phyloP scores from a whole-genome alignment of 2,113 vertebrate species.

The Aspiorhynchus laticeps region DNA sequence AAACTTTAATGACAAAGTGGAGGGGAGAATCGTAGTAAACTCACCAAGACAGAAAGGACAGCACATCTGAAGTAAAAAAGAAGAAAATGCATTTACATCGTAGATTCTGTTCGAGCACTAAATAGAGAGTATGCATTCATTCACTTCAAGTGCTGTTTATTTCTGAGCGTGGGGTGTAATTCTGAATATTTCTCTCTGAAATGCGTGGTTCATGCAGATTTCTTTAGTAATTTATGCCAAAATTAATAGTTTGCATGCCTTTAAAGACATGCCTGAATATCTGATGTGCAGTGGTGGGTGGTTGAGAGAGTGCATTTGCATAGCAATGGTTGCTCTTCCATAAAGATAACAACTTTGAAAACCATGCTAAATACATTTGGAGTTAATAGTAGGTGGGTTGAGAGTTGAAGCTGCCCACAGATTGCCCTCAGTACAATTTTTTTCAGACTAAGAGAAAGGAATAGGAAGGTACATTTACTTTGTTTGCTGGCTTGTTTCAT shows the following conservation, averaged over 20 bases:
- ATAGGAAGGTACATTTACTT: not conserved
- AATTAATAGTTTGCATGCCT: slow-evolving; percentile 47
- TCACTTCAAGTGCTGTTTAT: slow-evolving; percentile 1
- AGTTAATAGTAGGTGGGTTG: slow-evolving; percentile 21
- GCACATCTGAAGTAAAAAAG: not conserved
- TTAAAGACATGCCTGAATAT: slow-evolving; percentile 58
- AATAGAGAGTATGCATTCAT: slow-evolving; percentile 8
- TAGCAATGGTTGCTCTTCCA: slow-evolving; percentile 51
- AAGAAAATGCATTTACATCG: not conserved
- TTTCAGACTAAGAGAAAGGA: not conserved
- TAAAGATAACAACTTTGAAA: slow-evolving; percentile 33
- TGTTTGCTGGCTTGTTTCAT: not conserved
- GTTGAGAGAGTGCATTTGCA: slow-evolving; percentile 68
- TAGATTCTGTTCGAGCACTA: not conserved
- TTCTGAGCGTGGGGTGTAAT: not conserved
- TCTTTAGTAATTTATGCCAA: slow-evolving; percentile 38
- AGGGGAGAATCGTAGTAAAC: slow-evolving; percentile 45
- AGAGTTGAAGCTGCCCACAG: slow-evolving; percentile 15
- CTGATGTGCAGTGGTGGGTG: slow-evolving; percentile 64
- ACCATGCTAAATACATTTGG: slow-evolving; percentile 22
- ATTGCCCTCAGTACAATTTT: slow-evolving; percentile 21
- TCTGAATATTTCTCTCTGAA: slow-evolving; percentile 19
- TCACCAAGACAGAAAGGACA: not conserved
- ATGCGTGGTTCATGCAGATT: slow-evolving; percentile 18
- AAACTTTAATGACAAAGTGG: slow-evolving; percentile 61